A percentile compares a stretch with the other conserved stretches of the same genome.
Evolutionary conservation across 1,140 invertebrate species (phyloP).

Genomic region (Dendroctonus valens): DNA sequence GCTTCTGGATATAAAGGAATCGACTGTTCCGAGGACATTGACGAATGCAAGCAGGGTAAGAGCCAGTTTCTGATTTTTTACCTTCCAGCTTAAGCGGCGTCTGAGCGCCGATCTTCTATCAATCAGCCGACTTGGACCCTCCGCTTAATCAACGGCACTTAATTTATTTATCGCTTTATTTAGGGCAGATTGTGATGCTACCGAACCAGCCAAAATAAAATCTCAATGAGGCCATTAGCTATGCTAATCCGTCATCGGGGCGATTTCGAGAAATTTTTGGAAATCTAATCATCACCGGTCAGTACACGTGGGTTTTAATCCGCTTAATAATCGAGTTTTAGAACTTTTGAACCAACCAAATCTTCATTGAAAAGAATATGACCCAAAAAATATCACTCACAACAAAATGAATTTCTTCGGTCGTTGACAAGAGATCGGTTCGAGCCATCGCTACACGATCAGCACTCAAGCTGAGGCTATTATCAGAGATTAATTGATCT

Average conservation of each 20-base stretch:
- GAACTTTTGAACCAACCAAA: too few relatives aligned
- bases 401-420: slow-evolving; percentile 6
- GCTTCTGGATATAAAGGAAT: slow-evolving; percentile 86
- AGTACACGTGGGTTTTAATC: slow-evolving; percentile 2
- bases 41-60: slow-evolving; percentile 92
- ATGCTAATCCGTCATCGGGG: slow-evolving; percentile 7
- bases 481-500: slow-evolving; percentile 30
- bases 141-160: background rate
- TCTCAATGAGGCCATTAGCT: slow-evolving; percentile 6
- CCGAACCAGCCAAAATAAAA: slow-evolving; percentile 15
- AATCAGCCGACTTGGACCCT: too few relatives aligned
- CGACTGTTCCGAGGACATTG: slow-evolving; percentile 90
- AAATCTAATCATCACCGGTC: too few relatives aligned
- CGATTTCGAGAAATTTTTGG: slow-evolving; percentile 13
- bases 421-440: slow-evolving; percentile 22
- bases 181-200: slow-evolving; percentile 12
- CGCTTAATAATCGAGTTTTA: too few relatives aligned
- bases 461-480: slow-evolving; percentile 17
- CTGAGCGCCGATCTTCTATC: too few relatives aligned
- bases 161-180: slow-evolving; percentile 10
- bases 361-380: background rate
- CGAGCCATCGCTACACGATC: slow-evolving; percentile 9
- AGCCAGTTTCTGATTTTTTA: background rate
- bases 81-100: background rate
- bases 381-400: background rate